These are phyloP conservation scores for Cephalopachus bancanus DNA, from an alignment of 2,797 vertebrate species.

Conservation along the genomic window DNA sequence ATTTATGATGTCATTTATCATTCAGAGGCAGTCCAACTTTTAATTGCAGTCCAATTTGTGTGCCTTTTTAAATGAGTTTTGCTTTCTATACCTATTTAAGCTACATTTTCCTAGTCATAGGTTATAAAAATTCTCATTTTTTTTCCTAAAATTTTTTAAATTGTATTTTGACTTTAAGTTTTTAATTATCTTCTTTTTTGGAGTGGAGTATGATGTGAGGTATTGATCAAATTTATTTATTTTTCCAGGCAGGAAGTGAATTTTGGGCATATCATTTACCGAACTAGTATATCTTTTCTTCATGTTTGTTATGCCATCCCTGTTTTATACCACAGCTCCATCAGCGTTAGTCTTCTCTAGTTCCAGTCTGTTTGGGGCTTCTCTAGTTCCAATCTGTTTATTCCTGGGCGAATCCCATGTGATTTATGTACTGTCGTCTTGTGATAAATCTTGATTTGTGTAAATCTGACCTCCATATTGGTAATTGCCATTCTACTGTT, in stretches of 20 bases:
- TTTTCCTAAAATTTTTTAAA: background rate
- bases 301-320: background rate
- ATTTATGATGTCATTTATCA: background rate
- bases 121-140: background rate
- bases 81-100: background rate
- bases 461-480: background rate
- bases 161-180: background rate
- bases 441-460: background rate
- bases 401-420: background rate
- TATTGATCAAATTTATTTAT: conserved; percentile 3
- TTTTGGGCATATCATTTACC: background rate
- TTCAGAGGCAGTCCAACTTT: background rate
- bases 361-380: background rate
- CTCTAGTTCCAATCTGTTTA: background rate
- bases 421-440: background rate
- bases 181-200: background rate
- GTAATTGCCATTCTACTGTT: background rate
- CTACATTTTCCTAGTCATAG: background rate
- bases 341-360: background rate
- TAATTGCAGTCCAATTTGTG: background rate
- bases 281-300: background rate
- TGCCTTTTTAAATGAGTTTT: background rate
- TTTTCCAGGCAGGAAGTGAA: conserved; percentile 13
- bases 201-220: background rate
- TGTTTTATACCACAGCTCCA: background rate